Conservation (phyloP, 2,113 vertebrate genomes). For the Trinectes maculatus region DNA sequence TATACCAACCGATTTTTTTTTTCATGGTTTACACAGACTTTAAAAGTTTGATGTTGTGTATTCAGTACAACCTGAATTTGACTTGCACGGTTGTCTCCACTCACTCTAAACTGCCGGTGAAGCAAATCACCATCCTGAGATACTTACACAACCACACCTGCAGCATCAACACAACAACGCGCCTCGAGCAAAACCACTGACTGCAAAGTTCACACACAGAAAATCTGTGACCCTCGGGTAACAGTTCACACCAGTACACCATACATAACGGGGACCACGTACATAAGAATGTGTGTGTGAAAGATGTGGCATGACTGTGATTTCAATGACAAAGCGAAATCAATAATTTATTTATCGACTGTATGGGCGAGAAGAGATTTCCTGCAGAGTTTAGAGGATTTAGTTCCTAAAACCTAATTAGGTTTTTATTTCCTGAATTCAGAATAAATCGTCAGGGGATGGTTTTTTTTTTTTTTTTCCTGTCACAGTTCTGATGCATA, state of each 20-base stretch:
- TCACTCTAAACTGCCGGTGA: background rate
- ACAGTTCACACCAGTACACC: constrained; percentile 4
- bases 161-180: background rate
- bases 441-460: constrained; percentile 22
- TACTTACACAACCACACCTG: constrained; percentile 8
- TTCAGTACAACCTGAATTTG: constrained; percentile 3
- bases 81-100: background rate
- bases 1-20: too few species aligned
- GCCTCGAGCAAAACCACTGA: background rate
- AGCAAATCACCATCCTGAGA: constrained; percentile 25
- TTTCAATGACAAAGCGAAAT: constrained; percentile 30
- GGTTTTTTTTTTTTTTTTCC: background rate
- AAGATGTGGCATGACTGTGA: constrained; percentile 26
- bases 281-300: constrained; percentile 9
- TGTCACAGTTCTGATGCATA: constrained; percentile 39
- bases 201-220: constrained; percentile 3
- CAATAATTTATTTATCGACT: constrained; percentile 13
- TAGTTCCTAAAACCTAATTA: constrained; percentile 15
- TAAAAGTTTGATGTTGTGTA: background rate
- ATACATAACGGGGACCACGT: constrained; percentile 2
- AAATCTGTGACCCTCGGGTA: background rate
- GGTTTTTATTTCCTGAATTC: background rate
- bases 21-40: background rate
- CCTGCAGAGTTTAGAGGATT: constrained; percentile 38
- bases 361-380: constrained; percentile 22